A percentile compares a stretch with the other conserved stretches of the same genome.
These are phyloP conservation scores for Mythimna impura DNA, from an alignment of 2,888 invertebrate species.

Conservation along the genomic window DNA sequence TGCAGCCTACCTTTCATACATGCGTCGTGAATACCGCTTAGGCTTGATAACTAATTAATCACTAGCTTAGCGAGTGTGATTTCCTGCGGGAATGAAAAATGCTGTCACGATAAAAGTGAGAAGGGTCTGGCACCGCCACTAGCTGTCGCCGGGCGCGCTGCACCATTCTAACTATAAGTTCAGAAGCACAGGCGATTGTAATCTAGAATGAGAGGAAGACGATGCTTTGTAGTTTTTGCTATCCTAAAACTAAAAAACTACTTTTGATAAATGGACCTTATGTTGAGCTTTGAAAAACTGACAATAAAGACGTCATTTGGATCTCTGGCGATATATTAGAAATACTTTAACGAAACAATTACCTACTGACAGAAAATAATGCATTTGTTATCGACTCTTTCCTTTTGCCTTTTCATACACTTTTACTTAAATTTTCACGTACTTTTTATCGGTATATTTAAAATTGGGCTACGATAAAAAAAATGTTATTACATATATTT, in stretches of 20 bases:
- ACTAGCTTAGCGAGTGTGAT: slow-evolving; percentile 80
- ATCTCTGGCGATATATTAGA: neutral
- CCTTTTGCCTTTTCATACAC: no score
- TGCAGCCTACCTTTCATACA: slow-evolving; percentile 59
- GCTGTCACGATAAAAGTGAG: slow-evolving; percentile 84
- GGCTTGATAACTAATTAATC: slow-evolving; percentile 84
- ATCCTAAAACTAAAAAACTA: neutral
- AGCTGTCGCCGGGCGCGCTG: slow-evolving; percentile 66
- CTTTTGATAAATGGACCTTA: neutral
- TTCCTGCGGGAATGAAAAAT: slow-evolving; percentile 84
- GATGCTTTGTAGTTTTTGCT: neutral
- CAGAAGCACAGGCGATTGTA: slow-evolving; percentile 36
- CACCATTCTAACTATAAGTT: slow-evolving; percentile 54
- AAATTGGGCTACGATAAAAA: no score
- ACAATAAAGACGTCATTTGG: neutral
- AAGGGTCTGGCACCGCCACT: slow-evolving; percentile 72
- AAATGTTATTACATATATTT: no score
- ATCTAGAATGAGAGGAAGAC: slow-evolving; percentile 27
- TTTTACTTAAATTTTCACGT: no score
- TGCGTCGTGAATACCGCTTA: slow-evolving; percentile 42
- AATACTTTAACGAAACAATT: neutral
- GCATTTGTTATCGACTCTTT: neutral
- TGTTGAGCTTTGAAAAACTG: neutral
- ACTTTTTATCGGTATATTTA: no score
- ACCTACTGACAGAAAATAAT: neutral